Base-by-base conservation (phyloP, 2,888 invertebrate species). In the Agrilus biguttatus region DNA sequence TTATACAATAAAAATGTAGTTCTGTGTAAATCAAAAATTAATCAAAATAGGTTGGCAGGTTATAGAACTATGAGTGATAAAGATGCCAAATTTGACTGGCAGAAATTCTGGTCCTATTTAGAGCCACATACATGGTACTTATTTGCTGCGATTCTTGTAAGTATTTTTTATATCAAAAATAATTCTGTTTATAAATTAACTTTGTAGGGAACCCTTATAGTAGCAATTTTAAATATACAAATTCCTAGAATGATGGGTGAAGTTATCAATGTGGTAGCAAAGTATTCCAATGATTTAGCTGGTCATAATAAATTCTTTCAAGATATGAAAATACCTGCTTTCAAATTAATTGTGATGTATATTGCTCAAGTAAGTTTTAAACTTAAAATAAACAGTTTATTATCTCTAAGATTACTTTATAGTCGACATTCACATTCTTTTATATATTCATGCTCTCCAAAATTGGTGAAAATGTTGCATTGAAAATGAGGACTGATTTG, bases 381-480 rank as follows among this genome's bases (percentile, higher is more conserved):
- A 40, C 32, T 39, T 14, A 32, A 19, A 8, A 33, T 33, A 40
- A 3, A 14, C 17, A 10, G 3, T 21, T 21, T 44, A 8, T 13
- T 32, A 14, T 37, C 40, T 21, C 32, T 39, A 8, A 36, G 28
- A 36, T 39, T 44, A 12, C 46, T 32, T 71, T 73, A 37, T 68
- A 89, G 86, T 84, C 91, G 12, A 64, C 79, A 14, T 83, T 89
- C 58, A 95, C 96, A 39, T 91, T 91, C 60, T 66, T 79, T 41
- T 97, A 96, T 66, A 95, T 97, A 52, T 81, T 84, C 46, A 71
- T 88, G 46, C 66, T 97, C 34, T 82, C 91, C 1, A 78, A 83
- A 59, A 78, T 93, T 37, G 96, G 96, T 0, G 96, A 97, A 66
- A 75, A 78, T 54, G 78, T 95, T 46, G 91, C 93, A 0, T 74